These are phyloP conservation scores for Hypsopygia costalis DNA, from an alignment of 2,888 invertebrate genomes.

Conservation along the genomic window DNA sequence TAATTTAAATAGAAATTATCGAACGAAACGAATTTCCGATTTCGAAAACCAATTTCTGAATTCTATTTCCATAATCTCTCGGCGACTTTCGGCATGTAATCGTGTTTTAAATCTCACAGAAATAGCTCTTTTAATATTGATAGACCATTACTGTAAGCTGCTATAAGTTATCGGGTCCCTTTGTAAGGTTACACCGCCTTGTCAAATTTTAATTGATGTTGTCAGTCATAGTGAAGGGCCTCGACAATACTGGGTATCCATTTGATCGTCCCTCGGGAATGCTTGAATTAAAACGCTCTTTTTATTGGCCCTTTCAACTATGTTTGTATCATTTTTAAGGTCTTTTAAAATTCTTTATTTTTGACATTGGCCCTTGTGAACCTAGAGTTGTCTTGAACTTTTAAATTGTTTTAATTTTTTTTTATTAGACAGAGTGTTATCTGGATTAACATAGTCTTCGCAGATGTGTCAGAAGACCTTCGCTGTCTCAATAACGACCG, in stretches of 20 bases:
- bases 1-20: no score
- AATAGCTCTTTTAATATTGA: conserved; percentile 61
- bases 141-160: conserved; percentile 64
- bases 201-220: conserved; percentile 76
- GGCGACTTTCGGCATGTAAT: conserved; percentile 5
- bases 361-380: no score
- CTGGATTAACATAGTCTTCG: no score
- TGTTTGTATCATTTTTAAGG: no score
- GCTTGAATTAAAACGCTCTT: conserved; percentile 38
- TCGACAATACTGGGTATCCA: conserved; percentile 42
- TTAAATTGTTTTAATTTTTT: no score
- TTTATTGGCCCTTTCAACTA: conserved; percentile 24
- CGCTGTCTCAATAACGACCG: no score
- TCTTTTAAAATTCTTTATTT: no score
- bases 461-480: no score
- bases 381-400: no score
- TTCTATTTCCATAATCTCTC: conserved; percentile 9
- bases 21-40: conserved; percentile 1
- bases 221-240: conserved; percentile 71
- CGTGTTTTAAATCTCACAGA: conserved; percentile 15
- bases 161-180: conserved; percentile 53
- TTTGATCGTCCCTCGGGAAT: conserved; percentile 55
- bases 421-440: no score
- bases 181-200: conserved; percentile 70
- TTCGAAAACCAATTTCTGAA: neutral